Evolutionary conservation across 2,113 vertebrate species (phyloP).

Genomic region (Synodontis membranacea): DNA sequence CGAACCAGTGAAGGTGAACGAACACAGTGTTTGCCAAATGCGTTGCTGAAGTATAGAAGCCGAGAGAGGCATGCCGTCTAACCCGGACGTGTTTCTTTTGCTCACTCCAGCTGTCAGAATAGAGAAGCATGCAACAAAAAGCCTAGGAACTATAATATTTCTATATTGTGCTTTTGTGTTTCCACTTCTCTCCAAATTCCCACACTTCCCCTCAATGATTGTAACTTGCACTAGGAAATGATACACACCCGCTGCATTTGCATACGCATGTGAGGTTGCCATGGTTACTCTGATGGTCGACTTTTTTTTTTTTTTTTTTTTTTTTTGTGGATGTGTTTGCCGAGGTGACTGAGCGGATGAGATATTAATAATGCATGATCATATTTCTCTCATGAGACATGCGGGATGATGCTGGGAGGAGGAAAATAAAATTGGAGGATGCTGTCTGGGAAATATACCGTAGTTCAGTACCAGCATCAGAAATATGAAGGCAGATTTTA

Average conservation of each 20-base stretch:
- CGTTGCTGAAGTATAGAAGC: not conserved
- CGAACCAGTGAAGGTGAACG: not conserved
- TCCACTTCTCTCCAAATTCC: conserved; percentile 6
- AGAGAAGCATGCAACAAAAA: not conserved
- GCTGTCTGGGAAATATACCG: not conserved
- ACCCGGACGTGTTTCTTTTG: not conserved
- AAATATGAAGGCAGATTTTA: not conserved
- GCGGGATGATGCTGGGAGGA: conserved; percentile 9
- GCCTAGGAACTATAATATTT: not conserved
- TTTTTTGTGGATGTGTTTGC: conserved; percentile 44
- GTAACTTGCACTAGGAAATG: conserved; percentile 11
- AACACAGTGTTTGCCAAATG: not conserved
- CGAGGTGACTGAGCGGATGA: conserved; percentile 45
- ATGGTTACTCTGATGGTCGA: conserved; percentile 54
- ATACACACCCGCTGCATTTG: conserved; percentile 36
- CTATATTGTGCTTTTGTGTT: not conserved
- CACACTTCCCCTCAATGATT: conserved; percentile 18
- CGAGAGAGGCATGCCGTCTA: not conserved
- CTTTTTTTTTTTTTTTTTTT: conserved; percentile 37
- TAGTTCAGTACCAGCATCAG: not conserved
- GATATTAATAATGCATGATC: conserved; percentile 49
- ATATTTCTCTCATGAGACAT: conserved; percentile 38
- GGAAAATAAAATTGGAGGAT: conserved; percentile 35
- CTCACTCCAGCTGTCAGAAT: not conserved
- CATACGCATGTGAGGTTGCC: conserved; percentile 40